phyloP scores from a whole-genome alignment of 2,113 vertebrate genomes.

The Hirundichthys speculiger region DNA sequence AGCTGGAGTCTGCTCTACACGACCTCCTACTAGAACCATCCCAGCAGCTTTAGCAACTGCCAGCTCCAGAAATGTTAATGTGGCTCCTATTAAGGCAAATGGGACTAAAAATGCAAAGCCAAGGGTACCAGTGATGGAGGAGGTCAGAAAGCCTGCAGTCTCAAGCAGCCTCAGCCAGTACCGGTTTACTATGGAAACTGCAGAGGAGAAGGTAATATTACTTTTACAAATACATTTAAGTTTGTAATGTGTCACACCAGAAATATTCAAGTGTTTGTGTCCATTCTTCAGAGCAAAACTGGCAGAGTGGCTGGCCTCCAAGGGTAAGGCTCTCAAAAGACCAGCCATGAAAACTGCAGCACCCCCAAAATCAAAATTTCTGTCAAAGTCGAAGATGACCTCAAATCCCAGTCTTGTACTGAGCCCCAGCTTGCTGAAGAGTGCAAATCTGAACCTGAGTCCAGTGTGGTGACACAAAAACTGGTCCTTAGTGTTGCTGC shows the following conservation, averaged over 20 bases:
- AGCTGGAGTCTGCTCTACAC: conserved; percentile 12
- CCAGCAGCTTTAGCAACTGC: conserved; percentile 11
- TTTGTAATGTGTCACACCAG: background rate
- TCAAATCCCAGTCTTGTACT: conserved; percentile 9
- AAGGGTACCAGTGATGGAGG: conserved; percentile 63
- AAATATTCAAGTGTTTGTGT: background rate
- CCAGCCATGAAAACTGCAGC: conserved; percentile 63
- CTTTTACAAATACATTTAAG: fast-evolving
- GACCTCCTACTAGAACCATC: conserved; percentile 23
- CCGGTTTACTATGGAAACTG: conserved; percentile 67
- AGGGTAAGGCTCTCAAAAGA: conserved; percentile 84
- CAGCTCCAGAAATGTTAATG: conserved; percentile 36
- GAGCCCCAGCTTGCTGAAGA: conserved; percentile 1
- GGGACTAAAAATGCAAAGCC: conserved; percentile 37
- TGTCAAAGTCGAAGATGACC: conserved; percentile 7
- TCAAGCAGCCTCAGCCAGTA: conserved; percentile 68
- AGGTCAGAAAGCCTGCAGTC: conserved; percentile 60
- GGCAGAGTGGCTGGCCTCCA: conserved; percentile 83
- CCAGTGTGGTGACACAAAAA: background rate
- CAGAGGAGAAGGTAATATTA: conserved; percentile 83
- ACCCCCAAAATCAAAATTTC: conserved; percentile 25
- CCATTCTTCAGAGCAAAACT: conserved; percentile 81
- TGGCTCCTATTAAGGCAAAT: conserved; percentile 39
- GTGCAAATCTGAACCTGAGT: conserved; percentile 27
- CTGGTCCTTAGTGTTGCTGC: background rate